Conservation (phyloP, 2,797 vertebrate species). For the Phoebastria nigripes region DNA sequence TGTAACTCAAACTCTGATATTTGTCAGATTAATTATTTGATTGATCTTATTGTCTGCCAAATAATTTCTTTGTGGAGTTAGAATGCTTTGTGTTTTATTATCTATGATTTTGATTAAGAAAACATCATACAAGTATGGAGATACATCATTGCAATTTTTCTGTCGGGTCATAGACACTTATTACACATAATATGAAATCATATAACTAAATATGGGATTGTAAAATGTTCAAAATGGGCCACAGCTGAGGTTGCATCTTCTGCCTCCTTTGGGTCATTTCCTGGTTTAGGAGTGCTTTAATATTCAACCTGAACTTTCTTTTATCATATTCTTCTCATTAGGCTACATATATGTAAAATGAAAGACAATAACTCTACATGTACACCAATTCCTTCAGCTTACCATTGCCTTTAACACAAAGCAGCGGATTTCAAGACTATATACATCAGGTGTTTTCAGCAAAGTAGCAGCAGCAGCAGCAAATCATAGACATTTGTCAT, state of each 20-base stretch:
- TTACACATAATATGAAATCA: background rate
- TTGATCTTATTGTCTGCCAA: conserved; percentile 58
- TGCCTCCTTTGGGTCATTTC: background rate
- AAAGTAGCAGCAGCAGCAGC: conserved; percentile 74
- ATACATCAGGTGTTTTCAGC: conserved; percentile 80
- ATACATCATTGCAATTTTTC: background rate
- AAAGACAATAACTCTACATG: conserved; percentile 62
- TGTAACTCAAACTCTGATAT: conserved; percentile 52
- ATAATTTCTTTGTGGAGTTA: conserved; percentile 31
- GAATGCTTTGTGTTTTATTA: conserved; percentile 14
- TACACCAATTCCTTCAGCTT: conserved; percentile 69
- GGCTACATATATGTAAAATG: conserved; percentile 9
- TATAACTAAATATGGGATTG: background rate
- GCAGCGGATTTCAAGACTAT: conserved; percentile 71
- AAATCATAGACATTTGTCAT: conserved; percentile 86
- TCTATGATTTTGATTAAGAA: conserved; percentile 12
- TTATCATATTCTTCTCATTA: background rate
- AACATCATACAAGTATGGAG: background rate
- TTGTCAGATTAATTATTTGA: conserved; percentile 68
- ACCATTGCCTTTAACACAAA: conserved; percentile 75
- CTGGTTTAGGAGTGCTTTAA: background rate
- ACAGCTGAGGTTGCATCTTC: background rate
- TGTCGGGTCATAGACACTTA: background rate
- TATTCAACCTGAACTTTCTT: background rate
- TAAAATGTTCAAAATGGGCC: background rate